Evolutionary conservation across 2,113 vertebrate species (phyloP).

Genomic region (Actenoides lindsayi): DNA sequence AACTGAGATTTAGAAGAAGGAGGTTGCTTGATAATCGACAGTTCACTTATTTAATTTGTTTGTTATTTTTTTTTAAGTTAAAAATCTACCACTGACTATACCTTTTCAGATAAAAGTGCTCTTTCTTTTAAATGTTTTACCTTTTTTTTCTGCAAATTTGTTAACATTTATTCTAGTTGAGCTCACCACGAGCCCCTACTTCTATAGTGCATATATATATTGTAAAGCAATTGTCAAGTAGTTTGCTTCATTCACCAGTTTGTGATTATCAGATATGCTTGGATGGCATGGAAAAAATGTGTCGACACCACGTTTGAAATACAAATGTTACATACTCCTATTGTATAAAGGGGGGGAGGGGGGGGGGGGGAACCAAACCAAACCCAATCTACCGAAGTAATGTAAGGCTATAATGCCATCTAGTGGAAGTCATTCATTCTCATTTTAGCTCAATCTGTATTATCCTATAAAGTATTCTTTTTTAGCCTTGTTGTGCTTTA

Average conservation of each 20-base stretch:
- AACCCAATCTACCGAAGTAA: not conserved
- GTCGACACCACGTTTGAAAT: slow-evolving; percentile 7
- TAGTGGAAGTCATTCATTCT: slow-evolving; percentile 56
- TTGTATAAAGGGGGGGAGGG: not conserved
- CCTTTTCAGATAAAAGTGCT: not conserved
- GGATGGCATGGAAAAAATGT: not conserved
- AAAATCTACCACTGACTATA: not conserved
- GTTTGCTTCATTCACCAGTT: not conserved
- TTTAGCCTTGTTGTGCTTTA: slow-evolving; percentile 41
- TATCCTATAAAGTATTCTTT: slow-evolving; percentile 34
- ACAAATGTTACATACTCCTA: slow-evolving; percentile 28
- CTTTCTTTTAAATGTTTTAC: not conserved
- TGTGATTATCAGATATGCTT: not conserved
- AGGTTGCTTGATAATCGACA: not conserved
- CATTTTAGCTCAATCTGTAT: not conserved
- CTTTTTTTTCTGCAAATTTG: not conserved
- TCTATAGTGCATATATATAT: not conserved
- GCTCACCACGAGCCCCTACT: not conserved
- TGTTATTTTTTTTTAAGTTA: not conserved
- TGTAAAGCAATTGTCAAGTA: slow-evolving; percentile 1
- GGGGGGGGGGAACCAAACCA: not conserved
- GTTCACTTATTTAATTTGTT: not conserved
- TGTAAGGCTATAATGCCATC: slow-evolving; percentile 66
- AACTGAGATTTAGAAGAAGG: not conserved
- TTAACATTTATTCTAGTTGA: not conserved